phyloP scores from a whole-genome alignment of 2,888 invertebrate species.

The Notodonta dromedarius region DNA sequence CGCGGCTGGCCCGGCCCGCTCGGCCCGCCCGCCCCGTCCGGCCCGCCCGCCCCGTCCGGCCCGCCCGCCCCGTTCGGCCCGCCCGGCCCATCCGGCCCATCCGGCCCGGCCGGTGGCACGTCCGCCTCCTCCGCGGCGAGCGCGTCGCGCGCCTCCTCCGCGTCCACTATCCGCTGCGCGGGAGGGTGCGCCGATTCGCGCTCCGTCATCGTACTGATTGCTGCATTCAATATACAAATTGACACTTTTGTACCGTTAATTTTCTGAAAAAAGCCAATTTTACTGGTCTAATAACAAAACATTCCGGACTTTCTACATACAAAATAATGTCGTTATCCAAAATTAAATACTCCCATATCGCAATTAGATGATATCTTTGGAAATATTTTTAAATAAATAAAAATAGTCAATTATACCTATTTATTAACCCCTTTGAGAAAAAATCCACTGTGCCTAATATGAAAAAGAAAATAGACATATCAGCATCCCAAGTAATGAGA shows the following conservation, averaged over 20 bases:
- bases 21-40: conserved; percentile 1
- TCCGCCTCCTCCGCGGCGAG: conserved; percentile 16
- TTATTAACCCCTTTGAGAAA: too few species aligned
- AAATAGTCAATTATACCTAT: too few species aligned
- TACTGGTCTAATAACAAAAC: too few species aligned
- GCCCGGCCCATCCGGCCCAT: background rate
- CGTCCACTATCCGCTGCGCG: conserved; percentile 54
- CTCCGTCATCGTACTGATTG: conserved; percentile 97
- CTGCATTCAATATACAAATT: conserved; percentile 55
- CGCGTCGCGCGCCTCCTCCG: conserved; percentile 35
- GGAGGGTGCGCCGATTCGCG: conserved; percentile 94
- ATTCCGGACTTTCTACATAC: too few species aligned
- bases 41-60: background rate
- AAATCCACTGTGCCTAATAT: too few species aligned
- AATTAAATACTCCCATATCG: too few species aligned
- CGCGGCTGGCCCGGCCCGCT: conserved; percentile 24
- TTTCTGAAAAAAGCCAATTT: too few species aligned
- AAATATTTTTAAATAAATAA: too few species aligned
- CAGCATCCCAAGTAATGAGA: too few species aligned
- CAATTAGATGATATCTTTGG: too few species aligned
- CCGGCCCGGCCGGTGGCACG: conserved; percentile 1
- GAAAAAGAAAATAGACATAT: too few species aligned
- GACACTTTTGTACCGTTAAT: background rate
- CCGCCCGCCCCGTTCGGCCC: conserved; percentile 3
- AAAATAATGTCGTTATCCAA: too few species aligned